Evolutionary conservation across 30 jellyfish, hydroid and myxozoan species (phyloP), one percentile per base, ranked within the genome.

Genomic region (Aurelia aurita): DNA sequence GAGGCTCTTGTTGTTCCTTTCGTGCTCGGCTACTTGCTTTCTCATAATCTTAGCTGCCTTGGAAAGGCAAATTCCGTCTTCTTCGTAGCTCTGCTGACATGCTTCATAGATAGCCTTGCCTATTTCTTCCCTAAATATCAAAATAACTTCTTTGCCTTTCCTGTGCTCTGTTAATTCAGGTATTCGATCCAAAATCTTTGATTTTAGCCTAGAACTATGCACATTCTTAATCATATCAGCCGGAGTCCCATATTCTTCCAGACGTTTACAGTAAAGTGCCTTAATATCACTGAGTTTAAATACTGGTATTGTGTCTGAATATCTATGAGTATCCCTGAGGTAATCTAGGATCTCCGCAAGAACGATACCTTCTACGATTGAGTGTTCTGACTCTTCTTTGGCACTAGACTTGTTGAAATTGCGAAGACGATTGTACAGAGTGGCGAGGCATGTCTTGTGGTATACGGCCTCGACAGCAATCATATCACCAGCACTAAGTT

Each of bases 381-480:
- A 0, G 1, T 28, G 75, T 0, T 70, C 82, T 44, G 82, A 70
- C 1, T 70, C 68, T 70, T 34, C 67, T 3, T 34, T 18, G 0
- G 82, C 0, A 0, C 1, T 1, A 0, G 55, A 10, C 0, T n/a
- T 21, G 0, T 20, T 32, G 1, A 73, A 10, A 5, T 51, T 8
- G 1, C 86, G 22, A 43, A 69, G n/a, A 0, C 86, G 53, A 22
- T 73, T 73, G 35, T 73, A 73, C n/a, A 73, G 59, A 0, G 55
- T 54, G 9, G 55, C 54, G 1, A 69, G 82, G 6, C 82, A 69
- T 1, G 76, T 23, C 20, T 73, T 49, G 25, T 73, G 86, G 6
- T 73, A 73, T 0, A 73, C 57, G 22, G 86, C 86, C 22, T 73
- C 86, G 0, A 44, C 86, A 1, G 86, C 67, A 34, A 34, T 43